Percentiles rank a stretch among this genome's conserved stretches.
phyloP scores from a whole-genome alignment of 2,113 vertebrate genomes.

The Sitta europaea region DNA sequence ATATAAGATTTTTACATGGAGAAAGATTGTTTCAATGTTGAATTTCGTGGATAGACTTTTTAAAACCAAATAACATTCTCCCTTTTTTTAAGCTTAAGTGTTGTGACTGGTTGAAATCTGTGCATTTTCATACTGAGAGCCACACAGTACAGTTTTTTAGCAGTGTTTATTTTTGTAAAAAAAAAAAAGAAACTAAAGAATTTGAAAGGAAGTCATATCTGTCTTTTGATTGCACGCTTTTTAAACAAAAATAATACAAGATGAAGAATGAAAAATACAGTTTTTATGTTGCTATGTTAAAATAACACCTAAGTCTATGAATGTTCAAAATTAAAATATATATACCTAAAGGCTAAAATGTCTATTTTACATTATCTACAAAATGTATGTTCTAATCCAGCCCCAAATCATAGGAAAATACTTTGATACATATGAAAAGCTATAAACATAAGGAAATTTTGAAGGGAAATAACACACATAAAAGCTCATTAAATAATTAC shows the following conservation, averaged over 20 bases:
- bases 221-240: conserved; percentile 65
- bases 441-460: conserved; percentile 69
- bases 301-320: conserved; percentile 39
- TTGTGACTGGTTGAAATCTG: background rate
- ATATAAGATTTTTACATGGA: background rate
- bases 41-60: background rate
- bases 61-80: background rate
- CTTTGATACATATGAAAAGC: conserved; percentile 69
- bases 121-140: background rate
- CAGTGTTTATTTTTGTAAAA: conserved; percentile 70
- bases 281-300: conserved; percentile 32
- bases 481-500: conserved; percentile 81
- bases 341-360: conserved; percentile 65
- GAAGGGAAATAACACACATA: conserved; percentile 66
- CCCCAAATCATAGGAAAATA: conserved; percentile 75
- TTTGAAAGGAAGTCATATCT: conserved; percentile 39
- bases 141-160: conserved; percentile 22
- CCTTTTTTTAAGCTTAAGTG: background rate
- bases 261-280: conserved; percentile 45
- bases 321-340: conserved; percentile 60
- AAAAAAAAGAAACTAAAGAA: conserved; percentile 5
- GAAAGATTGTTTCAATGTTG: background rate
- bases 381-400: conserved; percentile 74
- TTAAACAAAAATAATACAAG: conserved; percentile 60
- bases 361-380: conserved; percentile 92